Evolutionary conservation across 2,113 vertebrate species (phyloP), one percentile per base, ranked within the genome.

Genomic region (Chlorodrepanis virens): DNA sequence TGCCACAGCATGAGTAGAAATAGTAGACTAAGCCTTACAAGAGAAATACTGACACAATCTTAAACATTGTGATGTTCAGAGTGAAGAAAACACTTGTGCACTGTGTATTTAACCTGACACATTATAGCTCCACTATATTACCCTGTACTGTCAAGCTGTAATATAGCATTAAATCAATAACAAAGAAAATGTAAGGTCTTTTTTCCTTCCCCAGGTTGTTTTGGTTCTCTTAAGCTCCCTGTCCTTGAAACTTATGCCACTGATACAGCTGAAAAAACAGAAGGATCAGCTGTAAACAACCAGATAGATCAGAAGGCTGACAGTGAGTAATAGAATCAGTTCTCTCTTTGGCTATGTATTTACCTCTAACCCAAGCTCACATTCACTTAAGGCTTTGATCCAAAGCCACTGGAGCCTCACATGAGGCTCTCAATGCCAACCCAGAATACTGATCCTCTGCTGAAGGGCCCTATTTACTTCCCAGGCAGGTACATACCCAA

Each of bases 231-330:
- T 88, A 93, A 96, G 92, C 92, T 93, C 39, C 39, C 52, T 74
- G 68, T 63, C 93, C 93, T 97, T 97, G 94, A 96, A 96, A 93
- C 60, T 87, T 37, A 74, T 17, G 59, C 75, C 85, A 77, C 39
- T 25, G 42, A 74, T 69, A 76, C 52, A 93, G 76, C 82, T 95
- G 67, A 76, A 86, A 93, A 94, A 94, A 87, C 64, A 92, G 42
- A 94, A 70, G 64, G 42, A 94, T 93, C 85, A 90, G 79, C 79
- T 83, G 52, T 86, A 93, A 91, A 87, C 68, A 90, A 44, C 87
- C n/a, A 82, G 79, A 87, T 21, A 71, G 89, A 88, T 75, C 60
- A 74, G 90, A 83, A 92, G 64, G 76, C 28, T 92, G 85, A 71
- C 79, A 95, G 40, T 83, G 90, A 93, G 81, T 83, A 92, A 90